Base-by-base conservation (phyloP, 2,797 vertebrate species). In the Kryptolebias ocellatus region DNA sequence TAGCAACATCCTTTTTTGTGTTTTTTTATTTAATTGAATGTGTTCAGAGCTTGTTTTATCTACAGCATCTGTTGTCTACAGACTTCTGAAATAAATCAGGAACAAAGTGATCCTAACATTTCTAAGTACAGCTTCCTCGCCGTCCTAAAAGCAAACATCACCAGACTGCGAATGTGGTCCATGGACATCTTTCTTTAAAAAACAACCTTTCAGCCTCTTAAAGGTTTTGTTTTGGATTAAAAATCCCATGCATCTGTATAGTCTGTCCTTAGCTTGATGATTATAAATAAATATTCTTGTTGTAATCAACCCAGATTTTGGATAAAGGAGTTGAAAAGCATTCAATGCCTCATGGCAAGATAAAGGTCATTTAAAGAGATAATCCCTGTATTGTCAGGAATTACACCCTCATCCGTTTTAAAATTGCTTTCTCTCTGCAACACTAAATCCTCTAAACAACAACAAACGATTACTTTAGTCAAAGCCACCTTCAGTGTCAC, bases 281-380 rank as follows among this genome's bases (percentile, higher is more conserved):
- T 83, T 88, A 81, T 71, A 87, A 87, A 87, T 61, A 82, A 65
- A 74, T 71, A 76, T 84, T 86, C 51, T 73, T 64, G 73, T 51
- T 12, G 61, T 86, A 90, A 92, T 90, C 81, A 87, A 86, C 85
- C 70, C 69, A 85, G 76, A 83, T 67, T 72, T 74, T 28, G 81
- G 69, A 79, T 68, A 80, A 69, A 83, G 76, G 65, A 75, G 81
- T 80, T 88, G 83, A 84, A 86, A 91, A 87, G 79, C 84, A 85
- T 76, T 86, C 81, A 53, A 77, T 84, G 88, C 83, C 72, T 91
- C 81, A 68, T 66, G 76, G 80, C 80, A 83, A 90, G 85, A 91
- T 92, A 90, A 92, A 92, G 91, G 92, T 93, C 89, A 90, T 89
- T 92, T 90, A 79, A 84, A 85, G 86, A 87, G 74, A 92, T 92